These are phyloP conservation scores for Notodonta ziczac DNA, from an alignment of 2,888 invertebrate species.

Conservation along the genomic window DNA sequence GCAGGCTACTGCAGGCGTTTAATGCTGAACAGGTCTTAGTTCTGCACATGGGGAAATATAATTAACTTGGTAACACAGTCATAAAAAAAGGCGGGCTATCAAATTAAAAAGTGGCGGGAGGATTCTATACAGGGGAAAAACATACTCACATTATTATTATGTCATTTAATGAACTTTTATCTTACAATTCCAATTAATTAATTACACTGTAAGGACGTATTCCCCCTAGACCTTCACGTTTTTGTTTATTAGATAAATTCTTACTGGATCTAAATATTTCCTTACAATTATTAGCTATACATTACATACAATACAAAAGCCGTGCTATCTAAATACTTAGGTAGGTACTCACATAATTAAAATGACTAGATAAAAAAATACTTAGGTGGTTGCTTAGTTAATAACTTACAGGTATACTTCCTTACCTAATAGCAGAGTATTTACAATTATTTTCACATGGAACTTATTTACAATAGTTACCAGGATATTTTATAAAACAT, in stretches of 20 bases:
- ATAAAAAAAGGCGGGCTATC: too few species aligned
- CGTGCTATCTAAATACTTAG: background rate
- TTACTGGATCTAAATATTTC: background rate
- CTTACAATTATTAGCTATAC: constrained; percentile 5
- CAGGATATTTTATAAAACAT: background rate
- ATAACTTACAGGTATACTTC: background rate
- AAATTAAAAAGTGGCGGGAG: too few species aligned
- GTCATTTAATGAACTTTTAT: constrained; percentile 10
- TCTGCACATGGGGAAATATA: too few species aligned
- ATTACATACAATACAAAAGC: background rate
- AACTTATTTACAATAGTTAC: constrained; percentile 1
- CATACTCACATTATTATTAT: too few species aligned
- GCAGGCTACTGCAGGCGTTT: too few species aligned
- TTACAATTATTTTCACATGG: background rate
- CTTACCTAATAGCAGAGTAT: background rate
- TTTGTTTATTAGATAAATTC: too few species aligned
- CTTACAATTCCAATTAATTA: constrained; percentile 22
- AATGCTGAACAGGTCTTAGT: too few species aligned
- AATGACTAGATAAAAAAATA: constrained; percentile 8
- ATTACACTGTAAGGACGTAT: constrained; percentile 21
- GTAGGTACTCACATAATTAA: background rate
- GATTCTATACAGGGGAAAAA: too few species aligned
- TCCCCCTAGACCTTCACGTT: too few species aligned
- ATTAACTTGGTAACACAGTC: too few species aligned
- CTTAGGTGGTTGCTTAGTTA: constrained; percentile 1